Base-by-base conservation (phyloP, 2,888 invertebrate genomes). In the Rhimphoctona megacephalus region DNA sequence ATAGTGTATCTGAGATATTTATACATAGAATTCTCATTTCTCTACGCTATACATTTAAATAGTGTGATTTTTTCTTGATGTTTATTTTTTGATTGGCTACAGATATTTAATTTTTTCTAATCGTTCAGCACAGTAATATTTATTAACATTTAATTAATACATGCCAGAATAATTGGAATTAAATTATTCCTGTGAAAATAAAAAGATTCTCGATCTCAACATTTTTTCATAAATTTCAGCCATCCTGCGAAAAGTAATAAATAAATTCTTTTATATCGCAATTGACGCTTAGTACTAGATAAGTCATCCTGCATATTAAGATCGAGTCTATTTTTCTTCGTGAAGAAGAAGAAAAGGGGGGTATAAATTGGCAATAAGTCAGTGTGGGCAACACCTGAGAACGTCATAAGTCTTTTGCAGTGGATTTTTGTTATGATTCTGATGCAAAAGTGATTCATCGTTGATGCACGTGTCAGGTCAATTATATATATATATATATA, bases 391-490 rank as follows among this genome's bases (percentile, higher is more conserved):
- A 81, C 49, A 81, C 73, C 57, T 46, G 57, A 43, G 46, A 61
- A 46, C 30, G 57, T 43, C 64, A 49, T 17, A 17, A 54, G 14
- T 74, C 61, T 57, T 39, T 67, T 2, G 19, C 67, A 22, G 67
- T n/a, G 19, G 33, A 36, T 36, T 36, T 67, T 33, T 61, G 46
- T 61, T 57, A 70, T 30, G 66, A 73, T 64, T 74, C 81, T 70
- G 74, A 84, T 82, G 84, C 81, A 84, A 86, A 86, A 86, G 77
- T 88, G 88, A 88, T 85, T 87, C 88, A 88, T 86, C 81, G 77
- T 78, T 79, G 80, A 83, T 85, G 88, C 86, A 87, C 85, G 87
- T 88, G 87, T 78, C 83, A 52, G 86, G 83, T 88, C 85, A 76
- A 85, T 83, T 74, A 69, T 64, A 54, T 61, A n/a, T 39, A 22